phyloP scores from a whole-genome alignment of 2,113 vertebrate species.

The Diadophis punctatus region DNA sequence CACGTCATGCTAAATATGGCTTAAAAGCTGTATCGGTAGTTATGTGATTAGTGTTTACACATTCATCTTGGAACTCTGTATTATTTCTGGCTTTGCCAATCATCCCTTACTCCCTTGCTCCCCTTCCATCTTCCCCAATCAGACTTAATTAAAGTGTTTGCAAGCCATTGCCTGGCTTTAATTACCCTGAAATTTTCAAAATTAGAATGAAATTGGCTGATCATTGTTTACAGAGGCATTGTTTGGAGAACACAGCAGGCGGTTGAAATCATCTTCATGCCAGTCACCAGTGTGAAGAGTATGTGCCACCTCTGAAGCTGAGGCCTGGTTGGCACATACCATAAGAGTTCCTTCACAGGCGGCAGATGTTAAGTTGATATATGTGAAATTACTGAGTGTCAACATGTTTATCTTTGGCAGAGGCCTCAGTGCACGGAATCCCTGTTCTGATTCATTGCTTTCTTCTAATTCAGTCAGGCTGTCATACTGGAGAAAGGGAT shows the following conservation, averaged over 20 bases:
- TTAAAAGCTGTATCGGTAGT: neutral
- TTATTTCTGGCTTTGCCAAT: neutral
- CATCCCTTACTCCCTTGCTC: constrained; percentile 10
- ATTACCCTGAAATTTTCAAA: constrained; percentile 69
- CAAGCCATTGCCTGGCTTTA: constrained; percentile 69
- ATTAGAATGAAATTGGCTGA: constrained; percentile 66
- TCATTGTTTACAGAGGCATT: constrained; percentile 47
- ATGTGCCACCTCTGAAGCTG: neutral
- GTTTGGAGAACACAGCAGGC: constrained; percentile 47
- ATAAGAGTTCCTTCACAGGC: neutral
- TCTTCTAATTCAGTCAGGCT: neutral
- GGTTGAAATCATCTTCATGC: constrained; percentile 28
- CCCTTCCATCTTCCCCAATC: constrained; percentile 55
- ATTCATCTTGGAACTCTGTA: neutral
- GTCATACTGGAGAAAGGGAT: neutral
- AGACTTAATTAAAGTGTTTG: constrained; percentile 68
- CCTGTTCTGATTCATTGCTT: neutral
- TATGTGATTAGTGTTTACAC: neutral
- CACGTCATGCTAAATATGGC: neutral
- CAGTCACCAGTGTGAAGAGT: fast-evolving
- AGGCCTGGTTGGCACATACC: neutral
- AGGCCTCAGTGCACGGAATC: neutral
- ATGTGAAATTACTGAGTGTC: neutral
- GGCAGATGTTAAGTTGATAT: neutral
- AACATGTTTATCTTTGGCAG: neutral